Conservation (phyloP, 2,797 vertebrate species). For the Tokudaia muenninki region DNA sequence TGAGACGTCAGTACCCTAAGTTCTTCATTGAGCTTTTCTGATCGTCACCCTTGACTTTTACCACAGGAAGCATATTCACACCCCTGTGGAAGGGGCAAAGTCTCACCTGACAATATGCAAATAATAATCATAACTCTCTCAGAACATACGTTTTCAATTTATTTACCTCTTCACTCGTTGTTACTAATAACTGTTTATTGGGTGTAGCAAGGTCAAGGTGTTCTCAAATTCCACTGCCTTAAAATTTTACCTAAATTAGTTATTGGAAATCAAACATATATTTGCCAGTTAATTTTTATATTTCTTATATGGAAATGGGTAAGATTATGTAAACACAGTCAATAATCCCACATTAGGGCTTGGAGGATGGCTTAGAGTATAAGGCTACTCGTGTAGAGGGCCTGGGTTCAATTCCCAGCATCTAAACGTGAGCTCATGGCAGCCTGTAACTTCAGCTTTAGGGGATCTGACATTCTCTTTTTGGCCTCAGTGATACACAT, state of each 20-base stretch:
- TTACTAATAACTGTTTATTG: background rate
- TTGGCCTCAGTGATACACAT: background rate
- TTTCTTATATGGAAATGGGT: background rate
- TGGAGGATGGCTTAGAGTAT: background rate
- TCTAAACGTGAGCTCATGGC: background rate
- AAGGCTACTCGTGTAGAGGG: background rate
- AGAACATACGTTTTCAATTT: background rate
- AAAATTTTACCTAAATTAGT: slow-evolving; percentile 39
- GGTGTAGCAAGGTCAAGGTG: background rate
- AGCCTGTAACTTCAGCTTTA: background rate
- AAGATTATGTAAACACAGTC: background rate
- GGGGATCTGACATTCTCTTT: background rate
- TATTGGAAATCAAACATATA: slow-evolving; percentile 58
- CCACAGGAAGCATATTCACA: background rate
- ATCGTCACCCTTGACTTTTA: background rate
- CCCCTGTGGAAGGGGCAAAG: background rate
- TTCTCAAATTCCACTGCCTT: background rate
- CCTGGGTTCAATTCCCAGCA: background rate
- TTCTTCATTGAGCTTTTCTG: background rate
- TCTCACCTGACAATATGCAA: background rate
- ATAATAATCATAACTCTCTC: background rate
- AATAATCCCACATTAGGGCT: background rate
- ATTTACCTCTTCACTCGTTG: background rate
- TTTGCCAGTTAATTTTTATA: slow-evolving; percentile 15
- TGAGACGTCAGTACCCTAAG: background rate